Percentiles rank a stretch among this genome's conserved stretches.
These are phyloP conservation scores for Pica pica DNA, from an alignment of 2,113 vertebrate genomes.

Conservation along the genomic window DNA sequence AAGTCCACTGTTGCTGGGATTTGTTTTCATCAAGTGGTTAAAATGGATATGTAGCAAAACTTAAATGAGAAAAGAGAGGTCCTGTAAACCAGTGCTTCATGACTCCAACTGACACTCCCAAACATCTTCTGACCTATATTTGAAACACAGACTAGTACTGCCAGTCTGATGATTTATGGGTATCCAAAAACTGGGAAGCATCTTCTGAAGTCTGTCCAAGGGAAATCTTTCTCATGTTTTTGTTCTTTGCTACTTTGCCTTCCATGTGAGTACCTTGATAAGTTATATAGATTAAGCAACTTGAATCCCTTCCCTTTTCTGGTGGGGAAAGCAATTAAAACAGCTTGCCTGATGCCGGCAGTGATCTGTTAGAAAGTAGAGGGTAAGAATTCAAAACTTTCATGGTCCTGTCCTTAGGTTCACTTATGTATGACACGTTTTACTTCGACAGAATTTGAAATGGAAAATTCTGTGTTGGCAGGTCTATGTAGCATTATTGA, in stretches of 20 bases:
- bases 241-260: background rate
- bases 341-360: background rate
- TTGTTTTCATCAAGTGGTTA: background rate
- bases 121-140: constrained; percentile 46
- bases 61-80: background rate
- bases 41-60: background rate
- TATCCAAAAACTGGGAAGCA: constrained; percentile 31
- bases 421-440: background rate
- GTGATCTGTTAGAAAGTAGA: background rate
- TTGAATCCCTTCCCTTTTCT: background rate
- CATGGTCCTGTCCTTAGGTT: background rate
- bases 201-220: background rate
- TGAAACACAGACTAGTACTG: constrained; percentile 38
- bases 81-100: background rate
- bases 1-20: background rate
- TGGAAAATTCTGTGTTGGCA: background rate
- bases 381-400: background rate
- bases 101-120: constrained; percentile 54
- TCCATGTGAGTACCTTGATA: background rate
- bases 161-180: constrained; percentile 55
- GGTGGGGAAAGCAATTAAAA: background rate
- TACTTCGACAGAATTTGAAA: background rate
- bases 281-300: background rate
- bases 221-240: background rate
- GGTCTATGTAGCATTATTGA: background rate